Evolutionary conservation across 2,113 vertebrate species (phyloP).

Genomic region (Ictidomys tridecemlineatus): DNA sequence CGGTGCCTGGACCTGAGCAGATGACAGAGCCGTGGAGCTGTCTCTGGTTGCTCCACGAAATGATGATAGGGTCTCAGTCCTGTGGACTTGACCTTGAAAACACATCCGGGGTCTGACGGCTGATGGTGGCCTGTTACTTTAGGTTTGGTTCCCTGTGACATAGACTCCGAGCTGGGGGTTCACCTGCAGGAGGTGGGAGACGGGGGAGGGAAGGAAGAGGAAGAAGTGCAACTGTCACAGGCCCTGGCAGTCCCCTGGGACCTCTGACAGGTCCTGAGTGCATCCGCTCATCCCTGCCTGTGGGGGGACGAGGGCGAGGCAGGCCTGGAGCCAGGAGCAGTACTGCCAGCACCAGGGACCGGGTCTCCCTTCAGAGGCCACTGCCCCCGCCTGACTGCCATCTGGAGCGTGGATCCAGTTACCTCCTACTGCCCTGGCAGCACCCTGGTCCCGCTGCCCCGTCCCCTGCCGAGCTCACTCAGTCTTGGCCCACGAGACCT

Average conservation of each 20-base stretch:
- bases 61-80: background rate
- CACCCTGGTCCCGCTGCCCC: background rate
- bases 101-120: background rate
- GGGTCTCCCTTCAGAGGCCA: background rate
- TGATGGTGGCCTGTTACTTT: background rate
- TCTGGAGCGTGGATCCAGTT: too few species aligned
- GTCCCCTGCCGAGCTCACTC: background rate
- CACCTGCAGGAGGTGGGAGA: background rate
- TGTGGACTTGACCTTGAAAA: too few species aligned
- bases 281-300: background rate
- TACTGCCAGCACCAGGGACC: too few species aligned
- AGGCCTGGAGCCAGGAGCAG: background rate
- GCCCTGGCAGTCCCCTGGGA: background rate
- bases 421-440: background rate
- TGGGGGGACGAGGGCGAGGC: background rate
- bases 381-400: background rate
- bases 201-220: background rate
- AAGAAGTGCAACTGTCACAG: too few species aligned
- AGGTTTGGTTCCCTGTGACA: background rate
- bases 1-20: background rate
- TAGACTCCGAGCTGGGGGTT: background rate
- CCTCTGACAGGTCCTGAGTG: background rate
- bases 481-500: too few species aligned
- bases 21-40: accelerated
- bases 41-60: background rate